Percentiles rank a stretch among this genome's conserved stretches.
Conservation (phyloP, 2,888 invertebrate species). For the Cylloceria caligata region DNA sequence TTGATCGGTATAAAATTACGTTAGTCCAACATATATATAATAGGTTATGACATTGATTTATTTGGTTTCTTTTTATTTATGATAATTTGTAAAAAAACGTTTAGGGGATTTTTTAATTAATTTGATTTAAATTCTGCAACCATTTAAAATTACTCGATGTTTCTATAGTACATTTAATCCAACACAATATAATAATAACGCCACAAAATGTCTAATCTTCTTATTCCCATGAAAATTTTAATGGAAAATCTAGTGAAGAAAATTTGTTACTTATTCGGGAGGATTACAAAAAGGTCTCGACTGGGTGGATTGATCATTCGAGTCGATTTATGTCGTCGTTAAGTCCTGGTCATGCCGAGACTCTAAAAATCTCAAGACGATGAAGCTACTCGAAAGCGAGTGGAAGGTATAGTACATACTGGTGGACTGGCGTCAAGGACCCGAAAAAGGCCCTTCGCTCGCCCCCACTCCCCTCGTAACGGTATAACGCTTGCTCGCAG, state of each 20-base stretch:
- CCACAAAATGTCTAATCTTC: background rate
- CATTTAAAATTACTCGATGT: no score
- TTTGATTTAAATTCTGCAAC: no score
- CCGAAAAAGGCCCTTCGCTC: conserved; percentile 28
- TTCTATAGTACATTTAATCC: no score
- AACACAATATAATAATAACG: background rate
- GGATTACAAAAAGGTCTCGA: conserved; percentile 4
- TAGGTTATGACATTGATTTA: no score
- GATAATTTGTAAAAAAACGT: no score
- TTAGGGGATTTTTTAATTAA: no score
- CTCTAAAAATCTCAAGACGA: background rate
- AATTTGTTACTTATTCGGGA: background rate
- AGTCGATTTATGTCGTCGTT: conserved; percentile 26
- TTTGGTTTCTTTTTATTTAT: no score
- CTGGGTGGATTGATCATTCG: background rate
- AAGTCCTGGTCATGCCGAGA: conserved; percentile 33
- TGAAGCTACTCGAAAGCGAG: background rate
- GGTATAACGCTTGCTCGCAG: conserved; percentile 72
- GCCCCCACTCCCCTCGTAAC: conserved; percentile 72
- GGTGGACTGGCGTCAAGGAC: conserved; percentile 10
- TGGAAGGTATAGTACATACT: background rate
- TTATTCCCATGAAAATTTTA: background rate
- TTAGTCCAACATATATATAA: no score
- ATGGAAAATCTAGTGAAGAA: background rate
- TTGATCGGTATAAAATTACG: no score